phyloP scores from a whole-genome alignment of 2,113 vertebrate species.

The Lonchura striata region DNA sequence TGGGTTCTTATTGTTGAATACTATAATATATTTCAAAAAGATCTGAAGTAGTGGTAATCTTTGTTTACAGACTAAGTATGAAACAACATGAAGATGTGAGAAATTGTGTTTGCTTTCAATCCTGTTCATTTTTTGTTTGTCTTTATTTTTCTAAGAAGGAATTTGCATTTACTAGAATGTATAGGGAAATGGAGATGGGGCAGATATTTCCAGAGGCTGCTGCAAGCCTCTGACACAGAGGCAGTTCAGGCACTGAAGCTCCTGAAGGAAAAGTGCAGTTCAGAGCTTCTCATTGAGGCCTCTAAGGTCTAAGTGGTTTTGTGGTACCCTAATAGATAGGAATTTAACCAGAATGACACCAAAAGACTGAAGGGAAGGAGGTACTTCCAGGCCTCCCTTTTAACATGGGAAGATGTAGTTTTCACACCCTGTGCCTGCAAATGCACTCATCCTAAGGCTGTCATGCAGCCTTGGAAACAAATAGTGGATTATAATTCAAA shows the following conservation, averaged over 20 bases:
- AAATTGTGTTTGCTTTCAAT: not conserved
- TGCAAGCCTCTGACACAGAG: not conserved
- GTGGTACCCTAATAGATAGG: not conserved
- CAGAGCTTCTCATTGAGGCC: not conserved
- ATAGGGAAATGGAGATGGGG: not conserved
- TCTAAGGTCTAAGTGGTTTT: not conserved
- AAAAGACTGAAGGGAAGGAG: not conserved
- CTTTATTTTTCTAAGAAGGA: not conserved
- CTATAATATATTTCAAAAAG: not conserved
- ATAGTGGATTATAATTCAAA: not conserved
- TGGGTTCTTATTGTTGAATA: not conserved
- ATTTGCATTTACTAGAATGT: not conserved
- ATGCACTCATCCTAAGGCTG: not conserved
- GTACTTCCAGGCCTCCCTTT: not conserved
- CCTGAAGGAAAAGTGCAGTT: not conserved
- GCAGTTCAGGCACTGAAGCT: not conserved
- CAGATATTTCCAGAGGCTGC: not conserved
- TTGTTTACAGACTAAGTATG: not conserved
- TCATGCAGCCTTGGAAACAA: not conserved
- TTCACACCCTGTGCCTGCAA: not conserved
- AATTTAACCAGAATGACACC: not conserved
- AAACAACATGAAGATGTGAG: not conserved
- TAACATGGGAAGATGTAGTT: not conserved
- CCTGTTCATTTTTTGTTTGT: not conserved
- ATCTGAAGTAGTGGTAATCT: not conserved